phyloP scores from a whole-genome alignment of 1,140 invertebrate species.

The Panagrolaimus sp. region DNA sequence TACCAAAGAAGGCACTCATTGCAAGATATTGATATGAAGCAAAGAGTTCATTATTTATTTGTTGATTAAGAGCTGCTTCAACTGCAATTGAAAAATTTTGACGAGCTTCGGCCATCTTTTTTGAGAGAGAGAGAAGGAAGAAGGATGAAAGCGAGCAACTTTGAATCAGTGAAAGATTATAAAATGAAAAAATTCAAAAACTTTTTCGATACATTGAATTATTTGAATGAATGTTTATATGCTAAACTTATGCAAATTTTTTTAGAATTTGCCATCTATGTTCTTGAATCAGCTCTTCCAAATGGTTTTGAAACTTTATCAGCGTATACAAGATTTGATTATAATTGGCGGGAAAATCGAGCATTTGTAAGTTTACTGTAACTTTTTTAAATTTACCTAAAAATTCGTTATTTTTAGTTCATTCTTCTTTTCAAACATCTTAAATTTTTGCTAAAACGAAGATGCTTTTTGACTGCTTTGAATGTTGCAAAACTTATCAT shows the following conservation, averaged over 20 bases:
- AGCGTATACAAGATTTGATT: conserved; percentile 32
- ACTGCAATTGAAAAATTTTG: conserved; percentile 75
- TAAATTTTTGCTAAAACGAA: conserved; percentile 26
- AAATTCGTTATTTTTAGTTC: conserved; percentile 24
- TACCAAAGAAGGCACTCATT: conserved; percentile 72
- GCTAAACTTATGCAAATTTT: not conserved
- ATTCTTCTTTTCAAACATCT: conserved; percentile 33
- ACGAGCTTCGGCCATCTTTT: conserved; percentile 54
- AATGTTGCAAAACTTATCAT: conserved; percentile 45
- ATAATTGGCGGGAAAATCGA: conserved; percentile 39
- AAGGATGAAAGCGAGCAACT: conserved; percentile 3
- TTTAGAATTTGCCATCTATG: conserved; percentile 42
- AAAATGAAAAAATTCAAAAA: conserved; percentile 1
- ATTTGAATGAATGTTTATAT: not conserved
- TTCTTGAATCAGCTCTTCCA: conserved; percentile 34
- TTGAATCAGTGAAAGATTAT: not conserved
- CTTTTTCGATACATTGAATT: conserved; percentile 17
- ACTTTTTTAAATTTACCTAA: not conserved
- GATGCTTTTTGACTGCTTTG: conserved; percentile 38
- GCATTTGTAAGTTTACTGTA: not conserved
- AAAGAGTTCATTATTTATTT: conserved; percentile 80
- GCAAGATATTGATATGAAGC: conserved; percentile 77
- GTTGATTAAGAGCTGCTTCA: conserved; percentile 72
- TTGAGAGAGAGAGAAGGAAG: not conserved
- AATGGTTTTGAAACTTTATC: conserved; percentile 37